Evolutionary conservation across 1,140 invertebrate species (phyloP), one percentile per base, ranked within the genome.

Genomic region (Laodelphax striatellus): DNA sequence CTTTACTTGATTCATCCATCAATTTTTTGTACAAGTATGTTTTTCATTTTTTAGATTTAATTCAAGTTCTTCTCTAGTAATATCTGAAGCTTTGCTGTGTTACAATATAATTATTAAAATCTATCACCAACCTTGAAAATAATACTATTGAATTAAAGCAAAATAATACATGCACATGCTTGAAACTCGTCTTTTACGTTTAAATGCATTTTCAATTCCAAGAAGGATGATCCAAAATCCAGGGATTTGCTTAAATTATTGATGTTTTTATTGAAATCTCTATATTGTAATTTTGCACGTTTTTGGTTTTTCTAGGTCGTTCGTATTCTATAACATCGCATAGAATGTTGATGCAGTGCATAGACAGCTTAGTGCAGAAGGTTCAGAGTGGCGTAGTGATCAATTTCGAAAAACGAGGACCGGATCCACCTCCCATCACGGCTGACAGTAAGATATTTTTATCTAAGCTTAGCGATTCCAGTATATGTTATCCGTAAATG

Each of bases 361-460:
- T 99, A 59, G 97, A 99, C 72, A 95, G 92, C 66, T 76, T 99
- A 34, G 93, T 98, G 9, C 91, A 95, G 70, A 97, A 97, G 77
- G 92, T 98, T 11, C 95, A 98, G 72, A 93, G 90, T 66, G 96
- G 97, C 0, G 96, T 99, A 21, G 94, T 99, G 2, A 90, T 99
- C 60, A 92, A 97, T 73, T 98, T 99, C 74, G 95, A 98, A 74
- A 95, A 96, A 76, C 87, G 91, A 62, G 93, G 92, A 1, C 86
- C 90, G 0, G 93, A 95, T 73, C 92, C 91, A 1, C 83, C 84
- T 1, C 82, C 84, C 0, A 69, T 89, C 2, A 59, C 13, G 52
- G 57, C 61, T 56, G 65, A 66, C 17, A 60, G 64, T 67, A 64
- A 63, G 63, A 62, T n/a, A 42, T n/a, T 62, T 5, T 14, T 38